Evolutionary conservation across 2,888 invertebrate species (phyloP), one percentile per base, ranked within the genome.

Genomic region (Dendrolimus pini): DNA sequence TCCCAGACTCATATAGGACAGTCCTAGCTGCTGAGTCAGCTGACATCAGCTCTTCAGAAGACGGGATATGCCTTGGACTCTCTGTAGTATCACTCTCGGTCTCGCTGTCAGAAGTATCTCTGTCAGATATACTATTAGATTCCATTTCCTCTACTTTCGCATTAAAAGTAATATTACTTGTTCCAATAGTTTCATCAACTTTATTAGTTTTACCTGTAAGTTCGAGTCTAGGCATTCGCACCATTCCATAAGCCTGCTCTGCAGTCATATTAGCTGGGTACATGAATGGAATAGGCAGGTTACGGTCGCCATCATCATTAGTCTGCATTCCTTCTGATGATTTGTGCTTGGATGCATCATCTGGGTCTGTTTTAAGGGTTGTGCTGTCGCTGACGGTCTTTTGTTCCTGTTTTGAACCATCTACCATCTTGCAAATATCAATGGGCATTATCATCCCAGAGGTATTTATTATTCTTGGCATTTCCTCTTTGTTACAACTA

Each of bases 1-100:
- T 57, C 10, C 58, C 66, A 7, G 74, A 65, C 56, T 67, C 74
- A 66, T 67, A 70, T 41, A 76, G 66, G 41, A 75, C 77, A 9
- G 80, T 77, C 55, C 59, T 62, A 2, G 64, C 64, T n/a, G 64
- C 71, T 10, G 75, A 72, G 41, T 69, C 69, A 53, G 41, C 47
- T 41, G 56, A 47, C 47, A 12, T 47, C 47, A 47, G 12, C 12
- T 47, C 47, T 9, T 47, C 47, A 9, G 47, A 47, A 47, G 47
- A 8, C 47, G 47, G 6, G 2, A 6, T 30, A 3, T 30, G 30
- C 30, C 3, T 30, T 3, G 30, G 30, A 30, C 9, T 10, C 47
- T 47, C 47, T 9, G 9, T 12, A 9, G 9, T 47, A 47, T 12
- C 47, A 47, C 47, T 47, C 12, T 47, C 47, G 12, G 9, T 47